Conservation (phyloP, 2,797 vertebrate genomes). For the Merluccius polli region DNA sequence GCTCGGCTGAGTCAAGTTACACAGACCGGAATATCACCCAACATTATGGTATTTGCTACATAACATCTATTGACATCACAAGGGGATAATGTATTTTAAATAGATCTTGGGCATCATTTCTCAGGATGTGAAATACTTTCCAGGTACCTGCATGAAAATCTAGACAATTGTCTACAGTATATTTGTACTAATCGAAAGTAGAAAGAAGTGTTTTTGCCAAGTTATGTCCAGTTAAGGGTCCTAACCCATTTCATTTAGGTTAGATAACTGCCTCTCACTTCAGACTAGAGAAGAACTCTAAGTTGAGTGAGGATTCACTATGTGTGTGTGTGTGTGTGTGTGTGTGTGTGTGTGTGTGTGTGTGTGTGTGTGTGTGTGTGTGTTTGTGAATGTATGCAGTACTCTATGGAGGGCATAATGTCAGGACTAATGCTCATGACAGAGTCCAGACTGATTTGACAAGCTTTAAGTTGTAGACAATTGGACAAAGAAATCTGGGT, state of each 20-base stretch:
- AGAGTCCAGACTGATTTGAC: conserved; percentile 30
- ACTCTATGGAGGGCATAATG: conserved; percentile 17
- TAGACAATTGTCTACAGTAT: background rate
- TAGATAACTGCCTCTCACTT: no score
- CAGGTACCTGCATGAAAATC: background rate
- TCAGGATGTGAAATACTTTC: background rate
- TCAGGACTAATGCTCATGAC: conserved; percentile 31
- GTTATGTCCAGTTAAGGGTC: background rate
- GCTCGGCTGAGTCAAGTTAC: background rate
- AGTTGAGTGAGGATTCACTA: background rate
- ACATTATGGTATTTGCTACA: background rate
- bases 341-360: background rate
- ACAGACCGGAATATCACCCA: background rate
- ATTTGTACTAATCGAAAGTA: background rate
- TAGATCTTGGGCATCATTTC: background rate
- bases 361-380: background rate
- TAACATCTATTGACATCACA: background rate
- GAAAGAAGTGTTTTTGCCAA: no score
- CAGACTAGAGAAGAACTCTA: no score
- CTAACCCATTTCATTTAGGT: no score
- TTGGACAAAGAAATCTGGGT: conserved; percentile 30
- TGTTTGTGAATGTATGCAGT: conserved; percentile 18
- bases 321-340: conserved; percentile 18
- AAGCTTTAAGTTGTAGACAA: conserved; percentile 19
- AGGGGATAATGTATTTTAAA: background rate